phyloP scores from a whole-genome alignment of 2,113 vertebrate species.

The Oriolus oriolus region DNA sequence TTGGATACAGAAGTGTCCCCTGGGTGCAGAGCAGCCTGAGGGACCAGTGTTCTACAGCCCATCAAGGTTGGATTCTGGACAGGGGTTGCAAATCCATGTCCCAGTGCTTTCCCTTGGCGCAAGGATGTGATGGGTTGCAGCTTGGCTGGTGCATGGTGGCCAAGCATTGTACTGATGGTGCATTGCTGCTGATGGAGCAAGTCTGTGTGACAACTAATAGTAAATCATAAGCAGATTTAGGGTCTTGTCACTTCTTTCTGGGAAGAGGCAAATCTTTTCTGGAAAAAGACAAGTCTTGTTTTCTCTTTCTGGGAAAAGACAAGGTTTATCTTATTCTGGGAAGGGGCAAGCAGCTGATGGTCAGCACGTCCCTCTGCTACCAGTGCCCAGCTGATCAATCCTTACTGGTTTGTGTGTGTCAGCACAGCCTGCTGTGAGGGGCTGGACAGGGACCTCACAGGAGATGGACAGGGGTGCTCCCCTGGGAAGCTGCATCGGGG shows the following conservation, averaged over 20 bases:
- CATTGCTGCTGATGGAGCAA: background rate
- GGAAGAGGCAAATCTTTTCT: background rate
- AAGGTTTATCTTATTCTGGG: background rate
- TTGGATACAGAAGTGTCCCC: background rate
- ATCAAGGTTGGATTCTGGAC: background rate
- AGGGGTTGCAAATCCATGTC: background rate
- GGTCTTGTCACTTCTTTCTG: background rate
- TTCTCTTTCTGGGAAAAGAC: background rate
- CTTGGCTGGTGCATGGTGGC: background rate
- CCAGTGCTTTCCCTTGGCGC: background rate
- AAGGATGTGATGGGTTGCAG: background rate
- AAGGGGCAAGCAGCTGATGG: background rate
- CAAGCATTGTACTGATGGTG: no score
- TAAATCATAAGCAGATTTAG: background rate
- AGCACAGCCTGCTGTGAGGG: background rate
- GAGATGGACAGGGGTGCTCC: background rate
- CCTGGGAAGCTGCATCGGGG: background rate
- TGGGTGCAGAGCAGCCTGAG: background rate
- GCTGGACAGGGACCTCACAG: background rate
- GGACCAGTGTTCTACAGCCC: rapidly evolving
- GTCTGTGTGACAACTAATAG: background rate
- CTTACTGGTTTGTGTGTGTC: background rate
- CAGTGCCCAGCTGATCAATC: background rate
- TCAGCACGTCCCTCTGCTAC: background rate
- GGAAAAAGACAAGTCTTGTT: background rate